A percentile compares a stretch with the other conserved stretches of the same genome.
Evolutionary conservation across 2,113 vertebrate species (phyloP).

Genomic region (Eubucco bourcierii): DNA sequence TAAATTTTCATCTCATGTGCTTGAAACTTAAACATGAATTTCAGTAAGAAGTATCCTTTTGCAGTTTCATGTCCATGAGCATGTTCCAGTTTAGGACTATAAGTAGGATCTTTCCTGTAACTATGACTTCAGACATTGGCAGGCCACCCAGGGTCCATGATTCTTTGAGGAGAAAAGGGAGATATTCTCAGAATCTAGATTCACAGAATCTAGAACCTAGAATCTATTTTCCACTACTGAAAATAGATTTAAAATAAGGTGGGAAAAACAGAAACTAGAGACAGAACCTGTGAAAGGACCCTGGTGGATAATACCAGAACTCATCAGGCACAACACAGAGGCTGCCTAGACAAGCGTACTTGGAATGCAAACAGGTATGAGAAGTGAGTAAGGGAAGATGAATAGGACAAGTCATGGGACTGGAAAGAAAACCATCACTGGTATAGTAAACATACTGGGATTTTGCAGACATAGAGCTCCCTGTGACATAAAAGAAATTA

Average conservation of each 20-base stretch:
- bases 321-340: not conserved
- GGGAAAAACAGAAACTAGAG: not conserved
- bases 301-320: not conserved
- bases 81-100: not conserved
- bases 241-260: not conserved
- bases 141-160: fast-evolving
- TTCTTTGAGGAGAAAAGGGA: not conserved
- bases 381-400: not conserved
- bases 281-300: not conserved
- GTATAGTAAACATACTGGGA: not conserved
- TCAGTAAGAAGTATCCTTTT: not conserved
- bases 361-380: not conserved
- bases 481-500: not conserved
- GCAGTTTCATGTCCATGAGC: not conserved
- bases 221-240: not conserved
- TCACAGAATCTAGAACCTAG: not conserved
- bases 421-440: not conserved
- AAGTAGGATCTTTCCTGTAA: not conserved
- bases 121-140: not conserved
- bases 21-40: not conserved
- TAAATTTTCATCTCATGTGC: not conserved
- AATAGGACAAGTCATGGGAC: not conserved
- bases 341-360: not conserved
- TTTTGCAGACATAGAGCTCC: not conserved
- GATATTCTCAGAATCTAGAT: not conserved